These are phyloP conservation scores for Hypotaenidia philippensis DNA, from an alignment of 2,797 vertebrate species.

Conservation along the genomic window DNA sequence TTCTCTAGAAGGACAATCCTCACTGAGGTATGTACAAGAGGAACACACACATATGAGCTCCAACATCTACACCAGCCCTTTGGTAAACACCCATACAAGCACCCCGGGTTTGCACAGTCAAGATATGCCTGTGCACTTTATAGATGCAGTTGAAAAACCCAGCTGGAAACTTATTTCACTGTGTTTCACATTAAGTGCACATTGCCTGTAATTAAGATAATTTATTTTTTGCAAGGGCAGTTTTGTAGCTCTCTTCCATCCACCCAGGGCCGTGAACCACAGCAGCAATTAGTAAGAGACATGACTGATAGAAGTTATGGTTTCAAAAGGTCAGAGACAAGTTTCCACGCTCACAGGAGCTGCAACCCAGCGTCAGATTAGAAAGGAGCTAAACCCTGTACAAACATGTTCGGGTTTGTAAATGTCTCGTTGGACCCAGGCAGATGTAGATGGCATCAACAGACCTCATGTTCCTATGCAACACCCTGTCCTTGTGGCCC, in stretches of 20 bases:
- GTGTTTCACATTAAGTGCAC: constrained; percentile 2
- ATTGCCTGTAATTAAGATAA: constrained; percentile 48
- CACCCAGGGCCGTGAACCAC: background rate
- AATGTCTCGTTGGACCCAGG: background rate
- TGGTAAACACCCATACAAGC: rapidly evolving
- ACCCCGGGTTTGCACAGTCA: background rate
- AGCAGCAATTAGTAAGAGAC: constrained; percentile 53
- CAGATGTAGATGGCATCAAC: background rate
- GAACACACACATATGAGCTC: rapidly evolving
- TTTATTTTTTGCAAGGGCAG: constrained; percentile 29
- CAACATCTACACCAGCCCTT: background rate
- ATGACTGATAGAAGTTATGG: constrained; percentile 8
- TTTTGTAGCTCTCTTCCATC: background rate
- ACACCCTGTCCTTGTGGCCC: background rate
- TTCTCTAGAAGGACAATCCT: background rate
- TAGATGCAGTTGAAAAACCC: background rate
- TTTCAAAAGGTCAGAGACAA: constrained; percentile 34
- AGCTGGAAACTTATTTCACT: background rate
- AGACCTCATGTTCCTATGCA: background rate
- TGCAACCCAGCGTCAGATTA: background rate
- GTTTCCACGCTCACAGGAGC: background rate
- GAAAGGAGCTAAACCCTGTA: background rate
- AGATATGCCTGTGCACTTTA: background rate
- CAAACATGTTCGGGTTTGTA: background rate
- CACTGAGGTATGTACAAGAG: rapidly evolving